Base-by-base conservation (phyloP, 2,888 invertebrate species). In the Nasonia oneida region DNA sequence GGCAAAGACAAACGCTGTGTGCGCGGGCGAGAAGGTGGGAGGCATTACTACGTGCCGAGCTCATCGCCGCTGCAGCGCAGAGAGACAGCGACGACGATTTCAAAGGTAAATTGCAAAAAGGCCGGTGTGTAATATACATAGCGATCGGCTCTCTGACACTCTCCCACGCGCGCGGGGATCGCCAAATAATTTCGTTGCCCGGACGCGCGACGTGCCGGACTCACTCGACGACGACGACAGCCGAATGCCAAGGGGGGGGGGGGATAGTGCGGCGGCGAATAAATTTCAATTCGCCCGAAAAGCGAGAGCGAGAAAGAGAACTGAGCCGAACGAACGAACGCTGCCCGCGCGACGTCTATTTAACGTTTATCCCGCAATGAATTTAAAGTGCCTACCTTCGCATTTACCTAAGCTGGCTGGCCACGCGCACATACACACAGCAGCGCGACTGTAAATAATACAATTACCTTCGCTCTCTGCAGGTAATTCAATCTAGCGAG, bases 361-460 rank as follows among this genome's bases (percentile, higher is more conserved):
- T 88, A 87, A 81, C 88, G 88, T 87, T 87, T 88, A 89, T 84
- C 84, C 88, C 88, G 87, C 89, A 89, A 89, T 89, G 89, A 89
- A 90, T 90, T 89, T 88, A 83, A 90, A 89, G 89, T 88, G 89
- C 88, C 87, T 84, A 23, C 33, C 33, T 14, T 87, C 87, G 87
- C 89, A 89, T 91, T 91, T 90, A 89, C 90, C 89, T 90, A 90
- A 91, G 89, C 86, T 88, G n/a, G 42, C n/a, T 39, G 76, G 85
- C 84, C 84, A 84, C 86, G 86, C 57, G 8, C n/a, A 61, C 57
- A 61, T 1, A 8, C 57, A 23, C 57, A n/a, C 57, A 75, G 50
- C 84, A 83, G 85, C 86, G 42, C 89, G 88, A 88, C 90, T 88
- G 87, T 89, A 89, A 90, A 90, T 91, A 91, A 92, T 90, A 89